Evolutionary conservation across 2,888 invertebrate species (phyloP).

Genomic region (Noctua pronuba): DNA sequence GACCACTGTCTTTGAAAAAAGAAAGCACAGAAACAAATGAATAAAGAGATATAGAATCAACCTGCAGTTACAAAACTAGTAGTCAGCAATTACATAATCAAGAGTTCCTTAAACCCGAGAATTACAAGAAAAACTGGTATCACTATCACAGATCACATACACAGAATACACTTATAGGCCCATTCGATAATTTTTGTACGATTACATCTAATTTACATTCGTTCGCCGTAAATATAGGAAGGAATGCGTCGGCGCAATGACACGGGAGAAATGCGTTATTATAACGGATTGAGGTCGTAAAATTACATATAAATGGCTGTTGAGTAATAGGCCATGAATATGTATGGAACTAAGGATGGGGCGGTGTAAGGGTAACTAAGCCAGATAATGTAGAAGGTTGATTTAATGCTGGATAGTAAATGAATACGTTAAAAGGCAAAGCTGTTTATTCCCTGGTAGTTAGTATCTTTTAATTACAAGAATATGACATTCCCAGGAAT

Average conservation of each 20-base stretch:
- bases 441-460: neutral
- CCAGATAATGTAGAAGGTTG: conserved; percentile 14
- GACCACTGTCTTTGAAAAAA: conserved; percentile 1
- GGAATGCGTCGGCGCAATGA: conserved; percentile 58
- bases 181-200: conserved; percentile 52
- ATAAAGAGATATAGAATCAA: neutral
- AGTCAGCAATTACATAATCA: conserved; percentile 41
- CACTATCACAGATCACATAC: conserved; percentile 41
- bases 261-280: conserved; percentile 63
- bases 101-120: conserved; percentile 40
- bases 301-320: conserved; percentile 53
- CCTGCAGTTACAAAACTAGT: conserved; percentile 19
- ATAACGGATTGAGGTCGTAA: conserved; percentile 57
- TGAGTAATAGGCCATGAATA: conserved; percentile 59
- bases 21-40: conserved; percentile 7
- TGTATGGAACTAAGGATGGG: conserved; percentile 45
- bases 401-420: conserved; percentile 10
- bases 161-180: conserved; percentile 34
- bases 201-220: conserved; percentile 64
- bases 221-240: conserved; percentile 55
- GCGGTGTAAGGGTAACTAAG: conserved; percentile 31
- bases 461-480: neutral
- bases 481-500: neutral
- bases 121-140: conserved; percentile 55
- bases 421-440: neutral